Evolutionary conservation across 2,113 vertebrate genomes (phyloP).

Genomic region (Cheilinus undulatus): DNA sequence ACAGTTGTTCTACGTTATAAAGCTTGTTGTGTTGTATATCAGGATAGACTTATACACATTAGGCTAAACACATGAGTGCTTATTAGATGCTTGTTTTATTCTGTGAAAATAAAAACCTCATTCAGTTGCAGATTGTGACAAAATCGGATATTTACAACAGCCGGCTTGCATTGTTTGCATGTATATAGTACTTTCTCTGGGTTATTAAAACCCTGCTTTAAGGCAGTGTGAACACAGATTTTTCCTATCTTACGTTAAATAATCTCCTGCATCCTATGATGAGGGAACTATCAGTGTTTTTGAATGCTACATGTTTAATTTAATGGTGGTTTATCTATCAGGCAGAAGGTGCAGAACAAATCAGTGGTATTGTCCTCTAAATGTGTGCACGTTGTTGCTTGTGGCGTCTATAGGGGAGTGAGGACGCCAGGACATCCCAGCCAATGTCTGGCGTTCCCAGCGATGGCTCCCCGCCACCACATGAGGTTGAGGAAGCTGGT

Average conservation of each 20-base stretch:
- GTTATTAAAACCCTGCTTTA: neutral
- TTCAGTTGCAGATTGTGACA: conserved; percentile 1
- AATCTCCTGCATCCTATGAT: too few relatives aligned
- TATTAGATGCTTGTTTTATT: neutral
- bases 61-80: neutral
- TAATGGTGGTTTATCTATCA: conserved; percentile 1
- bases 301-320: conserved; percentile 2
- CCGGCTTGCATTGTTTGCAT: conserved; percentile 8
- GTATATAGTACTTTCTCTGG: neutral
- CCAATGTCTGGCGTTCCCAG: conserved; percentile 72
- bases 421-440: conserved; percentile 76
- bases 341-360: neutral
- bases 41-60: neutral
- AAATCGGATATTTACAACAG: neutral
- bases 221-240: neutral
- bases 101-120: neutral
- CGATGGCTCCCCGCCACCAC: conserved; percentile 71
- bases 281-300: neutral
- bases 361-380: conserved; percentile 46
- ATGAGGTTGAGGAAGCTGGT: conserved; percentile 69
- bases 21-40: neutral
- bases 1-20: neutral
- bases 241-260: neutral
- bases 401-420: conserved; percentile 77
- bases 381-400: conserved; percentile 73